Conservation (phyloP, 2,797 vertebrate genomes). For the Chrysocyon brachyurus region DNA sequence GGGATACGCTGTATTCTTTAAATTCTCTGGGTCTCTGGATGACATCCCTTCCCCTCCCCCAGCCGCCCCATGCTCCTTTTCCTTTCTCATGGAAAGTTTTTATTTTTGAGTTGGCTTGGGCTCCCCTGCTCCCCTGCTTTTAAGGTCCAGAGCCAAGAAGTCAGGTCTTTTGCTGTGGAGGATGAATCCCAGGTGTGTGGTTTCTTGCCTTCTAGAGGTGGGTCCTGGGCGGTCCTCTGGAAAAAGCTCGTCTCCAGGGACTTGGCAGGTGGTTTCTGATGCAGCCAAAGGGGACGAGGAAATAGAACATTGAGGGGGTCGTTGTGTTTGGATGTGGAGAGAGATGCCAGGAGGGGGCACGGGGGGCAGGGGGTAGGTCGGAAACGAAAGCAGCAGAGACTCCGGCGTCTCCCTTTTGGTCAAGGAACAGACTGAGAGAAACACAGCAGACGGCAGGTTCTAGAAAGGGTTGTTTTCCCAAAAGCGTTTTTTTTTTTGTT, state of each 20-base stretch:
- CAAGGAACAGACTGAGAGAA: not conserved
- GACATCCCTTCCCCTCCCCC: not conserved
- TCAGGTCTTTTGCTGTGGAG: not conserved
- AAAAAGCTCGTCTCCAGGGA: not conserved
- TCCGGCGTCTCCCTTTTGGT: not conserved
- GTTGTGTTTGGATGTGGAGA: not conserved
- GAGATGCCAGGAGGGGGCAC: not conserved
- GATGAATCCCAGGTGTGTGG: constrained; percentile 52
- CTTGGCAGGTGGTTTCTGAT: not conserved
- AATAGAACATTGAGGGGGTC: not conserved
- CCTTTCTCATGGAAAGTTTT: constrained; percentile 20
- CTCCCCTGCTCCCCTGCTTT: not conserved
- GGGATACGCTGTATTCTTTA: not conserved
- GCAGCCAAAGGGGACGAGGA: not conserved
- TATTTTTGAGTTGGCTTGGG: constrained; percentile 60
- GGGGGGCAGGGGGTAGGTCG: not conserved
- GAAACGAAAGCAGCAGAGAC: not conserved
- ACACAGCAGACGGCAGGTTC: not conserved
- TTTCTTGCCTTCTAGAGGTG: not conserved
- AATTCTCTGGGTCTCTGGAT: not conserved
- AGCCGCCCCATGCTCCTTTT: not conserved
- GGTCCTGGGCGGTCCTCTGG: not conserved
- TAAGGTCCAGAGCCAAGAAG: constrained; percentile 26
- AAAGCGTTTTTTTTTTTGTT: not conserved
- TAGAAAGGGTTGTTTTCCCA: not conserved